A percentile compares a stretch with the other conserved stretches of the same genome.
These are phyloP conservation scores for Xylophagus ater DNA, from an alignment of 2,888 invertebrate species.

Conservation along the genomic window DNA sequence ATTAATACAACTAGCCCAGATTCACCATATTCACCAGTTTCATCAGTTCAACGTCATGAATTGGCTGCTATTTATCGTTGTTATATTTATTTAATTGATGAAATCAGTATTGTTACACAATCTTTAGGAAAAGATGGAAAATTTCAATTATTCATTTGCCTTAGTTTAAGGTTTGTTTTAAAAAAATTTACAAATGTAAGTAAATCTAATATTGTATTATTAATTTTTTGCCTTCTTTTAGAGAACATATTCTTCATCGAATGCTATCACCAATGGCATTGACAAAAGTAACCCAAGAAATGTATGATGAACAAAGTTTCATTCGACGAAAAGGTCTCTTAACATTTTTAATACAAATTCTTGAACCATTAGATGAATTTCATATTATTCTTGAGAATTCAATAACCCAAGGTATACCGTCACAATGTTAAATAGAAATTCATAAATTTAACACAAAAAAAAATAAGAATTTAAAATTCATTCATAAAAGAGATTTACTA, in stretches of 20 bases:
- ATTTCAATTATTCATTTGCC: constrained; percentile 91
- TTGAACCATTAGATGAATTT: constrained; percentile 81
- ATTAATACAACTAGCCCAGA: constrained; percentile 40
- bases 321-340: constrained; percentile 74
- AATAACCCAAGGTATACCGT: constrained; percentile 49
- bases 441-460: background rate
- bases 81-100: constrained; percentile 80
- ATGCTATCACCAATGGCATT: constrained; percentile 86
- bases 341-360: constrained; percentile 80
- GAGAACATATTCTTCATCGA: constrained; percentile 80
- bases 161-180: constrained; percentile 67
- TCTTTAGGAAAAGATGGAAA: constrained; percentile 88
- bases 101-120: constrained; percentile 73
- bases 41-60: constrained; percentile 39
- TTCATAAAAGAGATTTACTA: background rate
- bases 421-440: constrained; percentile 31
- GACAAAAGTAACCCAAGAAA: constrained; percentile 77
- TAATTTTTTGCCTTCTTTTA: constrained; percentile 34
- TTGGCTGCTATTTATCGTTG: constrained; percentile 69
- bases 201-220: constrained; percentile 10
- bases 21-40: constrained; percentile 21
- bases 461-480: background rate
- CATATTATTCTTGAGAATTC: constrained; percentile 80
- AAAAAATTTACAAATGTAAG: background rate
- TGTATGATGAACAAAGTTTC: constrained; percentile 96